Evolutionary conservation across 2,113 vertebrate genomes (phyloP).

Genomic region (Solea senegalensis): DNA sequence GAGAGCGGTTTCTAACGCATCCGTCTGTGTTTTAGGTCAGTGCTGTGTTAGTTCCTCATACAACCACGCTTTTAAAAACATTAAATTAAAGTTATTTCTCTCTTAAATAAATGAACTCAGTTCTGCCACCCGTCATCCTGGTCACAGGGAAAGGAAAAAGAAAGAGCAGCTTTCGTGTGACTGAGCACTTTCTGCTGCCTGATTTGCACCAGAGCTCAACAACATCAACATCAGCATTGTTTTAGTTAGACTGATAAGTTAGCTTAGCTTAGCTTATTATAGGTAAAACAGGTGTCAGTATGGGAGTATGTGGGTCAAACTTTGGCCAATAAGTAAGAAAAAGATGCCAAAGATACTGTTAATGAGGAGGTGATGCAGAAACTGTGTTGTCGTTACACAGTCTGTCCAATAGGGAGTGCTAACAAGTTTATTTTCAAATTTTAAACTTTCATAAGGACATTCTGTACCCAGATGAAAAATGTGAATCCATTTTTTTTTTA

Average conservation of each 20-base stretch:
- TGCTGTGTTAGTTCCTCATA: too few relatives aligned
- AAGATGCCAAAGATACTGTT: conserved; percentile 17
- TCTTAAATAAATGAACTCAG: neutral
- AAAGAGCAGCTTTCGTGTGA: neutral
- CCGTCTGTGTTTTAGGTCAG: too few relatives aligned
- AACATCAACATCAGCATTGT: neutral
- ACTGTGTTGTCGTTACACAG: neutral
- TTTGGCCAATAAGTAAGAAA: neutral
- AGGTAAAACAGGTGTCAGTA: neutral
- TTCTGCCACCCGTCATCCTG: neutral
- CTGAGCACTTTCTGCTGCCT: neutral
- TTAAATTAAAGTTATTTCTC: neutral
- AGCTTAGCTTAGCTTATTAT: neutral
- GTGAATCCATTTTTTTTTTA: neutral
- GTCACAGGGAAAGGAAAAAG: neutral
- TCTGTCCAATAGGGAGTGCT: neutral
- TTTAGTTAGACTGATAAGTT: neutral
- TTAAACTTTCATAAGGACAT: neutral
- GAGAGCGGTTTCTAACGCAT: too few relatives aligned
- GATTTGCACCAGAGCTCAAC: neutral
- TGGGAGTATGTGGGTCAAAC: neutral
- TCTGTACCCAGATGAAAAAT: neutral
- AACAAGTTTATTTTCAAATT: neutral
- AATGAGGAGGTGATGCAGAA: neutral
- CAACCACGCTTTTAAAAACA: too few relatives aligned